A percentile compares a stretch with the other conserved stretches of the same genome.
Conservation (phyloP, 2,888 invertebrate genomes). For the Cactoblastis cactorum region DNA sequence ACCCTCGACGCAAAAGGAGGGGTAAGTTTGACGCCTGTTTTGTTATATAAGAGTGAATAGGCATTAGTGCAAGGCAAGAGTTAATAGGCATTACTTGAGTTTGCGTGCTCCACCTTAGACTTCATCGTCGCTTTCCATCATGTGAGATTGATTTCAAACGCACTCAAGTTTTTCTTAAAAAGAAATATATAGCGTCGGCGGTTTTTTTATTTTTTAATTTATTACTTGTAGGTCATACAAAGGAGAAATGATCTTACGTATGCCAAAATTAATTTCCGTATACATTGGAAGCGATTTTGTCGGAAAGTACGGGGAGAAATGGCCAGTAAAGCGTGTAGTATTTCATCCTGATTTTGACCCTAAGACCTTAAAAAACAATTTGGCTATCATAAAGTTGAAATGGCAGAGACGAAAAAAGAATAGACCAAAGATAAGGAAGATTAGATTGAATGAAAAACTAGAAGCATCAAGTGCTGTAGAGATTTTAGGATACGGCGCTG, state of each 20-base stretch:
- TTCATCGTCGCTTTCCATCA: no score
- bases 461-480: not conserved
- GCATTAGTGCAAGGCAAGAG: no score
- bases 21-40: no score
- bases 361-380: conserved; percentile 46
- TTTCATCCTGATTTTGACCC: conserved; percentile 60
- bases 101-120: no score
- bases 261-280: conserved; percentile 21
- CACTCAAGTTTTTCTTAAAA: not conserved
- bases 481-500: not conserved
- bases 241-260: not conserved
- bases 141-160: no score
- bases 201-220: conserved; percentile 14
- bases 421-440: conserved; percentile 27
- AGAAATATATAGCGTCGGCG: no score
- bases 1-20: no score
- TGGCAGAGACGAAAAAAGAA: conserved; percentile 35
- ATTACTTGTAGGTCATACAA: conserved; percentile 1
- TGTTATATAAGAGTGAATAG: no score
- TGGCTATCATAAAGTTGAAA: conserved; percentile 48
- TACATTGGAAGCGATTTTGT: conserved; percentile 55
- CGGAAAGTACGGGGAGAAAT: conserved; percentile 46
- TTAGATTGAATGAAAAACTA: conserved; percentile 38
- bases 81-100: no score
- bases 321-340: conserved; percentile 51